These are phyloP conservation scores for Clivina fossor DNA, from an alignment of 2,888 invertebrate species.

Conservation along the genomic window DNA sequence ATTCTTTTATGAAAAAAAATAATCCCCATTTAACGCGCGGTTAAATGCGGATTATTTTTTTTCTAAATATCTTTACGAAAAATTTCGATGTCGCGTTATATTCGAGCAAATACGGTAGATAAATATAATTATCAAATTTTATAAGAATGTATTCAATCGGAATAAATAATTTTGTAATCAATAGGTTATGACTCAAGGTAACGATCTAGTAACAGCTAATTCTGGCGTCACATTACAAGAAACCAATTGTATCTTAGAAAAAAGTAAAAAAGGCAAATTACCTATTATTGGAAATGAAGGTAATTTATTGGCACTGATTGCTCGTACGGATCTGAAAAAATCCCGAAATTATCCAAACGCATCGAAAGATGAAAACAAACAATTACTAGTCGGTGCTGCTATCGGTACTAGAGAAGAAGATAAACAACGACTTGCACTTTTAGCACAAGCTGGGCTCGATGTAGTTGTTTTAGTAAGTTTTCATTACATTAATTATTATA, in stretches of 20 bases:
- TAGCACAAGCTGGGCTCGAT: conserved; percentile 91
- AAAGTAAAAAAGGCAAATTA: conserved; percentile 93
- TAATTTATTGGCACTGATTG: conserved; percentile 92
- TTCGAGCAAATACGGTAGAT: too few species aligned
- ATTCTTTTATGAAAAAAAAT: too few species aligned
- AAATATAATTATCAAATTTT: too few species aligned
- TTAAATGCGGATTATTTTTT: too few species aligned
- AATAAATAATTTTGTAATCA: too few species aligned
- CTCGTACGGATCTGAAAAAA: conserved; percentile 97
- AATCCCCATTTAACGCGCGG: too few species aligned
- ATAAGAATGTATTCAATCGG: too few species aligned
- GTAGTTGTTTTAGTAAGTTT: conserved; percentile 88
- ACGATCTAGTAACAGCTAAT: conserved; percentile 85
- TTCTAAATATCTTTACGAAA: too few species aligned
- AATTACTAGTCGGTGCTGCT: conserved; percentile 90
- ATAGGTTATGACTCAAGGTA: conserved; percentile 81
- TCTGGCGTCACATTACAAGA: conserved; percentile 88
- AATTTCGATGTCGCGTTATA: too few species aligned
- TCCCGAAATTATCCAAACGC: conserved; percentile 95
- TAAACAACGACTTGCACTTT: conserved; percentile 72
- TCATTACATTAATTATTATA: too few species aligned
- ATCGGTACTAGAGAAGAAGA: conserved; percentile 89
- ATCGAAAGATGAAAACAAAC: conserved; percentile 95
- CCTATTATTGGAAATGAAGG: conserved; percentile 83
- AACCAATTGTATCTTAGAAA: conserved; percentile 92